Evolutionary conservation across 92 coral and sea anemone species (phyloP), one percentile per base, ranked within the genome.

Genomic region (Virgularia gustaviana): DNA sequence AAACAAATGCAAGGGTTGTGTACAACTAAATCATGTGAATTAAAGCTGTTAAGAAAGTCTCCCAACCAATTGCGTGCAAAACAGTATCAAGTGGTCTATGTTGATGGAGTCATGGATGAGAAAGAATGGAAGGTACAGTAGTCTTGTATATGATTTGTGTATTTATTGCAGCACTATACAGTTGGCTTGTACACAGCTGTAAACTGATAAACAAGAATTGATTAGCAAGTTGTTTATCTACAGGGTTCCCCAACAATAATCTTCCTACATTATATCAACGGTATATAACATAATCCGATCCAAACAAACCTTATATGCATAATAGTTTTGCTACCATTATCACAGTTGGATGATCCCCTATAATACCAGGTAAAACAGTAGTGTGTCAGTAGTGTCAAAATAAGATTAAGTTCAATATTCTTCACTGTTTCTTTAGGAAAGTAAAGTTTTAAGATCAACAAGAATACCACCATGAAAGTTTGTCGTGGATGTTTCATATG

Each of bases 11-110:
- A 92, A 37, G 67, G 79, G 11, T 70, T 92, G 53, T 62, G 79
- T 23, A 84, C 83, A 25, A 88, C 86, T 49, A 31, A 87, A 58
- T 82, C 86, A 29, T 79, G 89, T 0, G 90, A 87, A 27, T 70
- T 89, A 49, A 65, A 89, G 49, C 85, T 89, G 54, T 75, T 92
- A 9, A 83, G 98, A 10, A 90, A 90, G 8, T 84, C 98, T 2
- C 73, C 80, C 22, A 92, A 92, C 61, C 98, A 92, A 51, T 86
- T 92, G 90, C 58, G 90, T 18, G 88, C 96, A 45, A 89, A 92
- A 65, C 96, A 92, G 70, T 92, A 92, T 56, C 98, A 92, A 78
- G 82, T 92, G 18, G 98, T 92, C 36, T 92, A 86, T 31, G 86
- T 86, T 18, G 92, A 88, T 56, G 96, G 98, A 9, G 78, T 89